These are phyloP conservation scores for Callyntrura sp. DNA, from an alignment of 2,888 invertebrate species.

Conservation along the genomic window DNA sequence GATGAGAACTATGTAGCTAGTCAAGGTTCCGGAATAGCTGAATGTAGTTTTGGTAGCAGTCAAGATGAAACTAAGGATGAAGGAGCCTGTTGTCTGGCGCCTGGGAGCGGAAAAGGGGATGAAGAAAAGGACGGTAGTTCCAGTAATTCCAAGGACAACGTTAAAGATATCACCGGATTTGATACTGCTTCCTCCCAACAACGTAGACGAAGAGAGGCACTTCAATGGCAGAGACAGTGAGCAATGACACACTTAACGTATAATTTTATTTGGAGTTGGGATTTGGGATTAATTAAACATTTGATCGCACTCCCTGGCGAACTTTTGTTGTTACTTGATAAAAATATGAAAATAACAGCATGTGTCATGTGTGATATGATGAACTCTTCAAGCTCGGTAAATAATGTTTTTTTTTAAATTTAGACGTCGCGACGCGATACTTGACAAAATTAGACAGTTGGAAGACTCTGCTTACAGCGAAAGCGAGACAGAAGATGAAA, in stretches of 20 bases:
- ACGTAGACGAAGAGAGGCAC: conserved; percentile 76
- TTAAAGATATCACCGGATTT: conserved; percentile 64
- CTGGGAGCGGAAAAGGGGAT: neutral
- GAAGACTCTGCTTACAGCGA: conserved; percentile 84
- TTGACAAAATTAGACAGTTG: conserved; percentile 87
- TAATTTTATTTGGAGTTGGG: conserved; percentile 29
- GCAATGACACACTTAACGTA: neutral
- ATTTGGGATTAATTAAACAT: no score
- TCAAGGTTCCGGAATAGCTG: neutral
- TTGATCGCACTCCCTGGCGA: no score
- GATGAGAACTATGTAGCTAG: neutral
- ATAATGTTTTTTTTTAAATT: neutral
- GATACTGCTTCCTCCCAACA: conserved; percentile 77
- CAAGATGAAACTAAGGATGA: neutral
- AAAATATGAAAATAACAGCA: no score
- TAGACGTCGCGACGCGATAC: conserved; percentile 86
- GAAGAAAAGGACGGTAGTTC: neutral
- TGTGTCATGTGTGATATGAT: neutral
- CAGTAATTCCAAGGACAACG: neutral
- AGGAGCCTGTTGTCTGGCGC: conserved; percentile 1
- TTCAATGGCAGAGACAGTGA: conserved; percentile 82
- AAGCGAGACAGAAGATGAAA: conserved; percentile 85
- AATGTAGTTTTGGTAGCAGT: neutral
- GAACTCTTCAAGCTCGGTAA: no score
- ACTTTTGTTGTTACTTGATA: no score